Evolutionary conservation across 1,140 invertebrate species (phyloP).

Genomic region (Drosophila simulans): DNA sequence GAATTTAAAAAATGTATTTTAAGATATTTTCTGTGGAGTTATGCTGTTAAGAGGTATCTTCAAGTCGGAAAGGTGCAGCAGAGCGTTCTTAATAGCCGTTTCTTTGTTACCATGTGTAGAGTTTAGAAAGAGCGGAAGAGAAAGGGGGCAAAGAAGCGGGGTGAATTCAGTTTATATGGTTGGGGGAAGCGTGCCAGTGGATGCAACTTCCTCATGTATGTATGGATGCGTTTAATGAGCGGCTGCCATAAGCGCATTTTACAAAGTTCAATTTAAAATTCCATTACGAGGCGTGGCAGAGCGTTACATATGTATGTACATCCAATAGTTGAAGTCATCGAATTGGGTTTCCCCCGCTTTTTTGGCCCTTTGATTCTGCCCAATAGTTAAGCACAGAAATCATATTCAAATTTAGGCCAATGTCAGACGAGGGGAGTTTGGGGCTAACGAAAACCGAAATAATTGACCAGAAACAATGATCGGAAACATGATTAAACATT

Average conservation of each 20-base stretch:
- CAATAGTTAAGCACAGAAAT: background rate
- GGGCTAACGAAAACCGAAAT: background rate
- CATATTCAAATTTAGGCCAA: conserved; percentile 32
- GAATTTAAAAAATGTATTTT: too few species aligned
- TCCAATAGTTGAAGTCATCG: conserved; percentile 5
- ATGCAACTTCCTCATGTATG: conserved; percentile 21
- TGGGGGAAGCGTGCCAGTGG: conserved; percentile 33
- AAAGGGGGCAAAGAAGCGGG: background rate
- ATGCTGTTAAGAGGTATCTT: background rate
- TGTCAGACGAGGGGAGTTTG: conserved; percentile 10
- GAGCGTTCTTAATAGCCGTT: background rate
- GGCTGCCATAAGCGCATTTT: conserved; percentile 7
- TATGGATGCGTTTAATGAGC: conserved; percentile 7
- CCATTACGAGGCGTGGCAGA: background rate
- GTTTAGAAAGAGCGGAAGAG: background rate
- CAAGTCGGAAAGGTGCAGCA: too few species aligned
- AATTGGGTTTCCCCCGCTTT: background rate
- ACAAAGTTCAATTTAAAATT: conserved; percentile 8
- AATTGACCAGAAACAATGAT: conserved; percentile 2
- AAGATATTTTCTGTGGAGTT: background rate
- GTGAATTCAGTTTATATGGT: background rate
- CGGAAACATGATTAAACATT: conserved; percentile 33
- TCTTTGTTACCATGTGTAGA: background rate
- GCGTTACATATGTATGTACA: background rate
- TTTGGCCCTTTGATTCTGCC: conserved; percentile 4